Evolutionary conservation across 2,797 vertebrate genomes (phyloP), one percentile per base, ranked within the genome.

Genomic region (Hozukius guyotensis): DNA sequence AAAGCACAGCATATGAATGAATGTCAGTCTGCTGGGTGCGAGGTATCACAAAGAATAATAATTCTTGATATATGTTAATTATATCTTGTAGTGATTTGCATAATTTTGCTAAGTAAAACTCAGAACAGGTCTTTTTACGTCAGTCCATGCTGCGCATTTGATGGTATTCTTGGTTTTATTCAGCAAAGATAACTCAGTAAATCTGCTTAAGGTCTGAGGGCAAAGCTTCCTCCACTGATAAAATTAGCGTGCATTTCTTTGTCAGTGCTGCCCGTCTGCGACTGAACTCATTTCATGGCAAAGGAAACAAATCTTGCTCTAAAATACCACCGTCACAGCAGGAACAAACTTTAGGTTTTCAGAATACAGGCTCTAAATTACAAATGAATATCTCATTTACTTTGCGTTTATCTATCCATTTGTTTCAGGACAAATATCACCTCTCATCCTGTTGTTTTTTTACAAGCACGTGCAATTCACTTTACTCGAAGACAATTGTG

Each of bases 221-320:
- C 56, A 86, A 81, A 76, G 62, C 74, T 83, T 89, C 70, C 55
- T 83, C 42, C 62, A 52, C 67, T 84, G 69, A 87, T 88, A 89
- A 90, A 88, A 92, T 92, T 83, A 90, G 68, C 70, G 85, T 71
- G 14, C 74, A 80, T 89, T 91, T 86, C 75, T 84, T 88, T 90
- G 79, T 88, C 67, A 84, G 22, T 62, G 76, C 56, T 88, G 80
- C 80, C 85, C 63, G 84, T 79, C 84, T 82, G 64, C 49, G 59
- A 85, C 86, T 86, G 86, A 93, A 91, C 61, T 84, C 24, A 89
- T 93, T 92, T 82, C 57, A 88, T 76, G 83, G 81, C 56, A 87
- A 89, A 75, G 75, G 53, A 84, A 89, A 86, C 38, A 88, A 82
- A 85, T 86, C 18, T 87, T 87, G 84, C 55, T 84, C 67, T 82